Evolutionary conservation across 2,113 vertebrate genomes (phyloP).

Genomic region (Brachirus orientalis): DNA sequence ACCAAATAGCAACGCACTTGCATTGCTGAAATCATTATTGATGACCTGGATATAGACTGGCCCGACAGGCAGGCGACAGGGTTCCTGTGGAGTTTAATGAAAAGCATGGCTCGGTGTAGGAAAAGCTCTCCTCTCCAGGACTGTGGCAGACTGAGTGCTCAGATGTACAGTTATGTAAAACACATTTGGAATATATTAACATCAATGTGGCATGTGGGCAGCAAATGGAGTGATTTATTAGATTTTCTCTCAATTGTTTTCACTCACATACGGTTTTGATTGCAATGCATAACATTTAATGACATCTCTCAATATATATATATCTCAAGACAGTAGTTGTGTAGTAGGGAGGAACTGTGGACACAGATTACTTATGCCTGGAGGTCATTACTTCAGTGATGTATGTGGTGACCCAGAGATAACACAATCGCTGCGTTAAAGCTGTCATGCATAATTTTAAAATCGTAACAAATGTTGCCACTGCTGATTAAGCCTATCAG

Average conservation of each 20-base stretch:
- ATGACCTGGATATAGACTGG: constrained; percentile 49
- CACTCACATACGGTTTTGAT: constrained; percentile 57
- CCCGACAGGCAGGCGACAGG: constrained; percentile 65
- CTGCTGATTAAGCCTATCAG: no score
- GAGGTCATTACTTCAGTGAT: not conserved
- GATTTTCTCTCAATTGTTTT: constrained; percentile 63
- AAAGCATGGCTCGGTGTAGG: constrained; percentile 60
- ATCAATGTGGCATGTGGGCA: constrained; percentile 67
- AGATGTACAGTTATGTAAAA: constrained; percentile 40
- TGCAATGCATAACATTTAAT: constrained; percentile 58
- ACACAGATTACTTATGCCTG: not conserved
- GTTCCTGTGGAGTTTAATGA: constrained; percentile 69
- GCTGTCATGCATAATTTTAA: no score
- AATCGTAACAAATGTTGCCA: no score
- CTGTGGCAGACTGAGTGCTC: constrained; percentile 39
- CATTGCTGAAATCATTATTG: constrained; percentile 43
- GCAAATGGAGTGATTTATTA: constrained; percentile 74
- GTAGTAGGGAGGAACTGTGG: constrained; percentile 2
- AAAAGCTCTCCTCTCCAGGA: constrained; percentile 45
- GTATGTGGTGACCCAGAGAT: not conserved
- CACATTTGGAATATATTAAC: constrained; percentile 72
- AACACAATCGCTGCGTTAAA: not conserved
- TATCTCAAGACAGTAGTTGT: constrained; percentile 55
- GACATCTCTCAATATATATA: constrained; percentile 51
- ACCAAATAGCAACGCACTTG: constrained; percentile 37